phyloP scores from a whole-genome alignment of 1,140 invertebrate genomes.

The Phenacoccus solenopsis region DNA sequence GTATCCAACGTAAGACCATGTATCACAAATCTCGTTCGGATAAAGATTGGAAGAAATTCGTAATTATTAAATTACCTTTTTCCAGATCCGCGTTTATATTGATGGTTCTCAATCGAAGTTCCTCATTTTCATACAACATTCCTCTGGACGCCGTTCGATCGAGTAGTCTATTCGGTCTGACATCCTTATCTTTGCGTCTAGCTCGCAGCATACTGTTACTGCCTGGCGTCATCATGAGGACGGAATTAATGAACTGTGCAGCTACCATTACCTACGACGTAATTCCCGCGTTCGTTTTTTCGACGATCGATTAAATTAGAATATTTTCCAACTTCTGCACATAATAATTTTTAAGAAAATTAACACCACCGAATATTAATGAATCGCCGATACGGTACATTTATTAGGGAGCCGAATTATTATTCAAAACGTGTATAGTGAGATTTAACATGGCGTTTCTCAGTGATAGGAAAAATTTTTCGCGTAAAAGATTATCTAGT shows the following conservation, averaged over 20 bases:
- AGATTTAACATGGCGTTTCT: too few species aligned
- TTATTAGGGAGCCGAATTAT: background rate
- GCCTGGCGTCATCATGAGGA: constrained; percentile 22
- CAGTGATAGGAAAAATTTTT: background rate
- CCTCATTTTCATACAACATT: constrained; percentile 85
- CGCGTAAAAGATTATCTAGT: background rate
- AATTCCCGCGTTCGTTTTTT: background rate
- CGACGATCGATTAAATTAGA: background rate
- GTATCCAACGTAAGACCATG: too few species aligned
- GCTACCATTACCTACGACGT: constrained; percentile 8
- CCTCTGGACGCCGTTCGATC: constrained; percentile 70
- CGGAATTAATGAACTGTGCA: background rate
- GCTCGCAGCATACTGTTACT: constrained; percentile 47
- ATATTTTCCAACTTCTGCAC: background rate
- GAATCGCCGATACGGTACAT: background rate
- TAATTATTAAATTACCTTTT: constrained; percentile 45
- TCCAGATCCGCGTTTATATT: constrained; percentile 88
- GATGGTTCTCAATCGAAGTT: constrained; percentile 73
- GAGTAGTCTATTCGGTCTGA: constrained; percentile 60
- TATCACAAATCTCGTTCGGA: too few species aligned
- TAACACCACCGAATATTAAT: background rate
- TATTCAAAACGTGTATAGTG: background rate
- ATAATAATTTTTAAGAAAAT: too few species aligned
- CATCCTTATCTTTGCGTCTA: constrained; percentile 51
- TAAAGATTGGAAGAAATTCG: too few species aligned